Evolutionary conservation across 2,113 vertebrate species (phyloP), one percentile per base, ranked within the genome.

Genomic region (Platysternon megacephalum): DNA sequence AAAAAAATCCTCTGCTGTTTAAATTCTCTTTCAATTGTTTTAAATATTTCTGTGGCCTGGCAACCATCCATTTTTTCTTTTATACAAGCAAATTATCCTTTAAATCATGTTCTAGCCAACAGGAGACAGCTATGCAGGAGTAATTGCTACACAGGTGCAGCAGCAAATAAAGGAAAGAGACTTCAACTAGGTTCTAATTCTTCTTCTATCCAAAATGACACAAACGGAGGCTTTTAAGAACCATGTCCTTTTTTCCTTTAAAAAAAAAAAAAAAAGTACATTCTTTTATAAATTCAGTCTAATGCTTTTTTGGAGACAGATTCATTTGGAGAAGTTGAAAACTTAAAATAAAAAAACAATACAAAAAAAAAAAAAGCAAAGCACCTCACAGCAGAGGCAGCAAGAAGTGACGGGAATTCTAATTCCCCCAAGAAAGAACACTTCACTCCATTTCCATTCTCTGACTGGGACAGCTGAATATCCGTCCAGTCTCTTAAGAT

Each of bases 361-460:
- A 49, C 14, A 49, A 49, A 22, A 44, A 44, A 44, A 22, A 42
- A 74, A 44, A 13, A 76, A 14, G 28, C 4, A 44, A 68, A 83
- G 78, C 9, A 55, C 91, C 93, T 91, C 35, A 5, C 1, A 72
- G 95, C 82, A 88, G 49, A 94, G 94, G 91, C 84, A 89, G 94
- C 10, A 24, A 58, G 89, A 32, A 58, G 80, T 17, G 35, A 76
- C 56, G 72, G 83, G 81, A 92, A 87, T 81, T 87, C 87, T 85
- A 44, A 2, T n/a, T 44, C 72, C 46, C 88, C 3, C 85, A 2
- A 39, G 55, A 82, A 93, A 96, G 81, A 92, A 26, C 51, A 44
- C 88, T 95, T 94, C 80, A 86, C 65, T 93, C 93, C 89, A 82
- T 89, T 93, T 97, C 90, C 90, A 39, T 87, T 95, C 91, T 87